phyloP scores from a whole-genome alignment of 2,113 vertebrate genomes.

The Laterallus jamaicensis region DNA sequence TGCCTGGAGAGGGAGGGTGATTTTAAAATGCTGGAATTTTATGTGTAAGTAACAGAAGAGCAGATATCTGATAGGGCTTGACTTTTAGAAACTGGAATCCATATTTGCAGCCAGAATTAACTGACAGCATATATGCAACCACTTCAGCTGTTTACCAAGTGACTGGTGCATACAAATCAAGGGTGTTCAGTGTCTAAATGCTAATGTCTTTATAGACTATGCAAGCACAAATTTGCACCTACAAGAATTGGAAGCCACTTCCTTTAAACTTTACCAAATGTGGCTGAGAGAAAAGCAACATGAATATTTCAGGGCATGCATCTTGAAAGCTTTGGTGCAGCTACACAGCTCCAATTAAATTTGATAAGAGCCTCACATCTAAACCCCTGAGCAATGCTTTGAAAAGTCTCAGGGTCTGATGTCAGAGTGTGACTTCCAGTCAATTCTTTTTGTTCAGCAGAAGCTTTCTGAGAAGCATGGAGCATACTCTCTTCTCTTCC shows the following conservation, averaged over 20 bases:
- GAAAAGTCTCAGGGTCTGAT: background rate
- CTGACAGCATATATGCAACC: slow-evolving; percentile 17
- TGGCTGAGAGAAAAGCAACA: background rate
- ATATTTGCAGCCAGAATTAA: slow-evolving; percentile 40
- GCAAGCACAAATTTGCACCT: slow-evolving; percentile 35
- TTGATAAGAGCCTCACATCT: background rate
- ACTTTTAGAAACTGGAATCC: background rate
- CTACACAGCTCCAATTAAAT: slow-evolving; percentile 32
- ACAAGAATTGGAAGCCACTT: slow-evolving; percentile 15
- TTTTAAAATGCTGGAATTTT: background rate
- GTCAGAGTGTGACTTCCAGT: background rate
- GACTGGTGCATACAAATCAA: slow-evolving; percentile 45
- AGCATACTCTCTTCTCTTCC: background rate
- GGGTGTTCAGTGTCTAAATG: slow-evolving; percentile 36
- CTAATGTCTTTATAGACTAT: slow-evolving; percentile 36
- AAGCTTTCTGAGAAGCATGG: background rate
- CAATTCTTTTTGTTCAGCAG: slow-evolving; percentile 29
- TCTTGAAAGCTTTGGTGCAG: slow-evolving; percentile 12
- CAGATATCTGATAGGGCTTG: background rate
- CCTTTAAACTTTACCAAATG: slow-evolving; percentile 34
- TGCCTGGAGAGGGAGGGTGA: background rate
- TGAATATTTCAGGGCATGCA: slow-evolving; percentile 30
- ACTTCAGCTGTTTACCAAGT: slow-evolving; percentile 20
- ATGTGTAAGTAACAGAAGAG: background rate
- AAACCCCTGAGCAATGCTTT: slow-evolving; percentile 2